phyloP scores from a whole-genome alignment of 2,113 vertebrate species.

The Crotalus horridus region DNA sequence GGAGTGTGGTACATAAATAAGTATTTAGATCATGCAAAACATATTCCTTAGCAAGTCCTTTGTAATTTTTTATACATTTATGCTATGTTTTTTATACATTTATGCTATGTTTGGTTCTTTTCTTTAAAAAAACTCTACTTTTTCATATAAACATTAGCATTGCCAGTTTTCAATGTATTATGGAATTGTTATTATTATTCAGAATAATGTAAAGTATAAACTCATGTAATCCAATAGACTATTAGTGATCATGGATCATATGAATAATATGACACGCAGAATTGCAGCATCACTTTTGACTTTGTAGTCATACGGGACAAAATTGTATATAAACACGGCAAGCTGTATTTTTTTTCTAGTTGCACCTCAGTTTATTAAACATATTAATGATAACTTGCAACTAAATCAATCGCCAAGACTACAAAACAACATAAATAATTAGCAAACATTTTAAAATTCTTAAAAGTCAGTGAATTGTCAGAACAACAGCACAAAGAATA shows the following conservation, averaged over 20 bases:
- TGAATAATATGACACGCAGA: slow-evolving; percentile 42
- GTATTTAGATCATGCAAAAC: slow-evolving; percentile 70
- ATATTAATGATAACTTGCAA: background rate
- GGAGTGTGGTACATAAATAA: background rate
- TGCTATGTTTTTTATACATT: slow-evolving; percentile 55
- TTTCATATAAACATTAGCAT: slow-evolving; percentile 30
- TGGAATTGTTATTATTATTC: slow-evolving; percentile 51
- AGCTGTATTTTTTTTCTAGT: background rate
- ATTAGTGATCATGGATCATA: slow-evolving; percentile 22
- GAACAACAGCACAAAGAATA: background rate
- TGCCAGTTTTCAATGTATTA: background rate
- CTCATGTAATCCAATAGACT: slow-evolving; percentile 44
- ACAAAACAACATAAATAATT: background rate
- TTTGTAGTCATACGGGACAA: slow-evolving; percentile 1
- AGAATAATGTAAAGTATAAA: slow-evolving; percentile 41
- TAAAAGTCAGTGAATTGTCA: background rate
- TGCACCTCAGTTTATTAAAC: background rate
- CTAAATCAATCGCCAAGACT: background rate
- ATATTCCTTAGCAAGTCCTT: slow-evolving; percentile 75
- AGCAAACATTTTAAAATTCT: background rate
- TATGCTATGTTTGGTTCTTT: slow-evolving; percentile 47
- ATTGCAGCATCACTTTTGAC: slow-evolving; percentile 33
- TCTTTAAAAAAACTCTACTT: background rate
- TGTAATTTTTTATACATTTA: slow-evolving; percentile 56
- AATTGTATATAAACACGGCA: background rate